Percentiles rank a stretch among this genome's conserved stretches.
Evolutionary conservation across 2,888 invertebrate genomes (phyloP).

Genomic region (Habroteleia sp.): DNA sequence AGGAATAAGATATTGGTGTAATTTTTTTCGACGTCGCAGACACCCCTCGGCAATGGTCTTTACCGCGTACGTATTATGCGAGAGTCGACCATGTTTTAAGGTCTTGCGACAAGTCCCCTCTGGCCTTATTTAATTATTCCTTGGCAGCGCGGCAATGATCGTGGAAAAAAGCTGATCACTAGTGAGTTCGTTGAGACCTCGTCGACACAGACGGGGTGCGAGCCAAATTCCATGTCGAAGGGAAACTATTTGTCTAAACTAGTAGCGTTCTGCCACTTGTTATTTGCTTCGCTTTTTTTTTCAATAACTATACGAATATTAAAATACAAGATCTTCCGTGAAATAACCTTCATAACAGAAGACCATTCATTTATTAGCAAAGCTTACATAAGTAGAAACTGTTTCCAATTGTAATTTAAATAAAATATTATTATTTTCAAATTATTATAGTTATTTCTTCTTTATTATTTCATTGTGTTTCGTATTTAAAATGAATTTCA

Average conservation of each 20-base stretch:
- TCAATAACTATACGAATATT: constrained; percentile 48
- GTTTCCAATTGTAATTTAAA: too few species aligned
- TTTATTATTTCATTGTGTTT: too few species aligned
- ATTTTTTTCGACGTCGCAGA: constrained; percentile 66
- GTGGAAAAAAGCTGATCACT: constrained; percentile 68
- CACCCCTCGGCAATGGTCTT: constrained; percentile 51
- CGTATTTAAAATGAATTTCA: too few species aligned
- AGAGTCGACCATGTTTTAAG: constrained; percentile 54
- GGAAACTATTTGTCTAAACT: constrained; percentile 70
- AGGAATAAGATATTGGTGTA: constrained; percentile 66
- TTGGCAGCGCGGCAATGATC: constrained; percentile 66
- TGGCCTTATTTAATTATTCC: constrained; percentile 77
- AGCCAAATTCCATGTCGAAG: constrained; percentile 67
- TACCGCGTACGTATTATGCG: constrained; percentile 59
- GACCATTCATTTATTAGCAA: too few species aligned
- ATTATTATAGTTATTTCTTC: too few species aligned
- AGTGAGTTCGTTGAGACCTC: constrained; percentile 75
- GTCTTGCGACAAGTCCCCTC: constrained; percentile 67
- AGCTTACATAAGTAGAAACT: too few species aligned
- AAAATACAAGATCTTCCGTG: constrained; percentile 11
- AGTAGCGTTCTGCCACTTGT: constrained; percentile 59
- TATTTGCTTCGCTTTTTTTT: constrained; percentile 52
- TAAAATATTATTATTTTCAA: too few species aligned
- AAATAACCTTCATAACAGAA: constrained; percentile 26
- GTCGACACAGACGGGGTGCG: constrained; percentile 66